phyloP scores from a whole-genome alignment of 2,888 invertebrate species.

The Alcis repandata region DNA sequence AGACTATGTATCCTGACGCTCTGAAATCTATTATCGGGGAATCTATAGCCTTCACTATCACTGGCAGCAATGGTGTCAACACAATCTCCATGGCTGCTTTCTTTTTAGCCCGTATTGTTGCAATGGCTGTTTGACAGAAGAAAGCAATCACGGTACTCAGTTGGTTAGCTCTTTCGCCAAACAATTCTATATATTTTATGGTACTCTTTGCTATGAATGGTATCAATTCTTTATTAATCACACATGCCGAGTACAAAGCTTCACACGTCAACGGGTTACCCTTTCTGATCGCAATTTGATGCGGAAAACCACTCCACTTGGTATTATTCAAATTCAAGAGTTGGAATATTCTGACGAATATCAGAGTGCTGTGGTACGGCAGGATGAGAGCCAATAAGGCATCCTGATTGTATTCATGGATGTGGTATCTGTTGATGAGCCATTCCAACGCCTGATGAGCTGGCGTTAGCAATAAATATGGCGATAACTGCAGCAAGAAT shows the following conservation, averaged over 20 bases:
- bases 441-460: conserved; percentile 97
- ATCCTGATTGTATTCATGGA: conserved; percentile 95
- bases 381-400: conserved; percentile 93
- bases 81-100: conserved; percentile 87
- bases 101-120: conserved; percentile 87
- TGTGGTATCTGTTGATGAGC: conserved; percentile 95
- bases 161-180: conserved; percentile 85
- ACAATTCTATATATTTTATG: conserved; percentile 84
- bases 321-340: conserved; percentile 88
- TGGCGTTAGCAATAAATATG: conserved; percentile 94
- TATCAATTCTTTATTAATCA: conserved; percentile 76
- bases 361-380: conserved; percentile 97
- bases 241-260: conserved; percentile 91
- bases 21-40: conserved; percentile 90
- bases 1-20: conserved; percentile 91
- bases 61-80: conserved; percentile 89
- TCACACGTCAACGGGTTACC: conserved; percentile 91
- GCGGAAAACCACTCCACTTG: conserved; percentile 84
- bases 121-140: conserved; percentile 91
- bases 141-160: conserved; percentile 92
- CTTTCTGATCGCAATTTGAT: conserved; percentile 1
- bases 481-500: conserved; percentile 93
- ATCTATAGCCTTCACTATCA: conserved; percentile 90
- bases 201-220: conserved; percentile 68
- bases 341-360: conserved; percentile 94